Base-by-base conservation (phyloP, 2,888 invertebrate genomes). In the Linnaemya vulpina region DNA sequence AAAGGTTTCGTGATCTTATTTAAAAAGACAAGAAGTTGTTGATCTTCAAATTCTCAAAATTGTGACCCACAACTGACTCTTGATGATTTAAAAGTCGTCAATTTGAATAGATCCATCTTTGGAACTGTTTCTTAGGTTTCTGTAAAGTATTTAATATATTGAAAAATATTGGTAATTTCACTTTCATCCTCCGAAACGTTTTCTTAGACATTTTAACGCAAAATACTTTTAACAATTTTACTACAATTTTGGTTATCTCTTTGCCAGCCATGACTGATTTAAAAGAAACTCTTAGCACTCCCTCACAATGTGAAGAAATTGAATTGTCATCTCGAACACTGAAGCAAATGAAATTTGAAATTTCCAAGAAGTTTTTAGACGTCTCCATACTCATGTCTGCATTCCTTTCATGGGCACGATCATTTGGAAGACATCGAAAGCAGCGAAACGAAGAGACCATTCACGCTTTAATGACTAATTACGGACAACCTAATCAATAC, bases 381-480 rank as follows among this genome's bases (percentile, higher is more conserved):
- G 13, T 51, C 5, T 40, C 8, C 30, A 30, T 30, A 40, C 38
- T 63, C 63, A 1, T 43, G 25, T 1, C 17, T 38, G 20, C 13
- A 7, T 4, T 51, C 20, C 43, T 22, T 35, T 17, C n/a, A 30
- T 20, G 15, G n/a, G 15, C 10, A 10, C 11, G 10, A 15, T 22
- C 1, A 17, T 43, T 67, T 38, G 35, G 35, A 74, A 58, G 75
- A 60, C 30, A 30, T 30, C 10, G 63, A 3, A 46, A 40, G 51
- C 74, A 49, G 68, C 70, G 70, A 46, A 63, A 35, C 70, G 30
- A 85, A 82, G 25, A 58, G 68, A 87, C 89, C 87, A 89, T 90
- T 90, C 89, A 89, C 89, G 90, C 89, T 90, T 90, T 89, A 90
- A 90, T 89, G 89, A 87, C 90, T 90, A 90, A 90, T 90, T 90